These are phyloP conservation scores for Delphinapterus leucas DNA, from an alignment of 2,113 vertebrate genomes.

Conservation along the genomic window DNA sequence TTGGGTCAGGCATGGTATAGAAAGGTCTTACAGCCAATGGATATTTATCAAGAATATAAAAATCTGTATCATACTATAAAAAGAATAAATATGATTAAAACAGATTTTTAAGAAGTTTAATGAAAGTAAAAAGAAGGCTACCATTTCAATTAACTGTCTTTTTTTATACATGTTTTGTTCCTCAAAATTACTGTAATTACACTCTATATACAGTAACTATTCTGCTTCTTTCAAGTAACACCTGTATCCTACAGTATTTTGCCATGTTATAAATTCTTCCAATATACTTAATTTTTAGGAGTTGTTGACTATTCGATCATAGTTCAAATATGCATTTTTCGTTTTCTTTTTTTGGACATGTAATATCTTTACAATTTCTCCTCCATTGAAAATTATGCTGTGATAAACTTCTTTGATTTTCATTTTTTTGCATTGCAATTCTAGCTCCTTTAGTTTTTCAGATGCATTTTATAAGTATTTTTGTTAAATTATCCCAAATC, in stretches of 20 bases:
- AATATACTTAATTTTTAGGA: background rate
- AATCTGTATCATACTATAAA: conserved; percentile 96
- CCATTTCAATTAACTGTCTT: background rate
- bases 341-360: background rate
- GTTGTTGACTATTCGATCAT: background rate
- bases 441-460: background rate
- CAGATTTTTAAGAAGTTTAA: background rate
- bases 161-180: background rate
- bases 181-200: conserved; percentile 2
- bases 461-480: background rate
- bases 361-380: background rate
- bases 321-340: background rate
- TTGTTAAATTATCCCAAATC: background rate
- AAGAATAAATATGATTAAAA: conserved; percentile 62
- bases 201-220: background rate
- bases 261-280: background rate
- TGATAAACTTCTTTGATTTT: background rate
- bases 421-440: background rate
- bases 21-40: conserved; percentile 97
- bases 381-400: background rate
- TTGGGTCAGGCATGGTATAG: conserved; percentile 99
- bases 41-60: conserved; percentile 99
- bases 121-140: background rate
- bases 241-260: background rate
- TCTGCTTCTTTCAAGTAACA: background rate